Base-by-base conservation (phyloP, 2,888 invertebrate genomes). In the Polydrusus cervinus region DNA sequence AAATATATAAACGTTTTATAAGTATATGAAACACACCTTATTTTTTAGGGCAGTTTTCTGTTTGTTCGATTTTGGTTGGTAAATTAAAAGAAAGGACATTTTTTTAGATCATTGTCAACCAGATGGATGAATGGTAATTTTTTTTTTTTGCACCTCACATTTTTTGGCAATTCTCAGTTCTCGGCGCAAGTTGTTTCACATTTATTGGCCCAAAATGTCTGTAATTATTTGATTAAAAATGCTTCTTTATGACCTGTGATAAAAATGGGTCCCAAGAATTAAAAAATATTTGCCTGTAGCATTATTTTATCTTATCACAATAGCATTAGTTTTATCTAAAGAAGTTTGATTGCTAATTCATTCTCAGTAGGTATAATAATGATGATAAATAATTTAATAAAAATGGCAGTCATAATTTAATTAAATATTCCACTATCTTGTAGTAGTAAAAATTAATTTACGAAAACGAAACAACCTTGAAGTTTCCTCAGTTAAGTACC, bases 361-460 rank as follows among this genome's bases (percentile, higher is more conserved):
- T 0, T 55, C 5, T 7, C 25, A 30, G 30, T 51, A n/a, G 30
- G 9, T 1, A 11, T 1, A 25, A 51, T 51, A 51, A 18, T 20
- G 20, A 8, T 11, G n/a, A 0, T n/a, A n/a, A n/a, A n/a, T n/a
- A n/a, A n/a, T 14, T 57, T 57, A 57, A 16, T 30, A 38, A 3
- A 3, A 34, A 25, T 16, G 9, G 1, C 1, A 43, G n/a, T n/a
- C n/a, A 30, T 51, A 51, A 14, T 51, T 38, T 16, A 57, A 34
- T 34, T 10, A 34, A 57, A 57, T 57, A 57, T 34, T 57, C 38
- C 16, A 13, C n/a, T 57, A 57, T 57, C 38, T 16, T 34, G 57
- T 57, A 57, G 57, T 57, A 57, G 57, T 57, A 34, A 57, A 57
- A 38, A 57, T 57, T 34, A 57, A 57, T 34, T 34, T 53, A 53